These are phyloP conservation scores for Polydrusus tereticollis DNA, from an alignment of 2,888 invertebrate genomes.

Conservation along the genomic window DNA sequence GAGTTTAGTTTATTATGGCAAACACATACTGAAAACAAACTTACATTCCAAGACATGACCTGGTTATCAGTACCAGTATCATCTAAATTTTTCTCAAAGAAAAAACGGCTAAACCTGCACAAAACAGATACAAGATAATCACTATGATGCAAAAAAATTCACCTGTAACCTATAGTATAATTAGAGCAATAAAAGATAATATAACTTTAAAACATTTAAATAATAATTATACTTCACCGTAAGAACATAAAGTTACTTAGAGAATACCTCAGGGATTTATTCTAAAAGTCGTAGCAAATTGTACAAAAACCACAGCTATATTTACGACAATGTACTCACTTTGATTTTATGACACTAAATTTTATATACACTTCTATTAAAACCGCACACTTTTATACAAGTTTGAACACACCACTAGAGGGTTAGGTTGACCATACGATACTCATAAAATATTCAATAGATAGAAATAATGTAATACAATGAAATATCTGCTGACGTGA, in stretches of 20 bases:
- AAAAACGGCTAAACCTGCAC: too few relatives aligned
- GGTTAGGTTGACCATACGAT: neutral
- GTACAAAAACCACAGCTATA: neutral
- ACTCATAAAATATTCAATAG: conserved; percentile 1
- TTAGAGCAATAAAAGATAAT: neutral
- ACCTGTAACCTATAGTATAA: too few relatives aligned
- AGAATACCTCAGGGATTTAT: neutral
- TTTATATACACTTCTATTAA: neutral
- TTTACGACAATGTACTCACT: neutral
- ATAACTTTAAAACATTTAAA: neutral
- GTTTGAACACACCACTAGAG: neutral
- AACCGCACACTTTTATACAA: neutral
- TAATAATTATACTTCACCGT: neutral
- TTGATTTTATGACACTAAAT: neutral
- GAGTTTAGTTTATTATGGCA: too few relatives aligned
- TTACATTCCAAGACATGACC: too few relatives aligned
- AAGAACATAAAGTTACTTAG: neutral
- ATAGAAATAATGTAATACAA: neutral
- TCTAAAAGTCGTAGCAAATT: neutral
- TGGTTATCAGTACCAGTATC: too few relatives aligned
- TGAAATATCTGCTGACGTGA: neutral
- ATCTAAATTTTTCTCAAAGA: too few relatives aligned
- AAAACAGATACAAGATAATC: too few relatives aligned
- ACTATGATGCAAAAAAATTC: too few relatives aligned
- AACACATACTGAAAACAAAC: too few relatives aligned